Evolutionary conservation across 1,140 invertebrate species (phyloP), one percentile per base, ranked within the genome.

Genomic region (Epicauta chinensis): DNA sequence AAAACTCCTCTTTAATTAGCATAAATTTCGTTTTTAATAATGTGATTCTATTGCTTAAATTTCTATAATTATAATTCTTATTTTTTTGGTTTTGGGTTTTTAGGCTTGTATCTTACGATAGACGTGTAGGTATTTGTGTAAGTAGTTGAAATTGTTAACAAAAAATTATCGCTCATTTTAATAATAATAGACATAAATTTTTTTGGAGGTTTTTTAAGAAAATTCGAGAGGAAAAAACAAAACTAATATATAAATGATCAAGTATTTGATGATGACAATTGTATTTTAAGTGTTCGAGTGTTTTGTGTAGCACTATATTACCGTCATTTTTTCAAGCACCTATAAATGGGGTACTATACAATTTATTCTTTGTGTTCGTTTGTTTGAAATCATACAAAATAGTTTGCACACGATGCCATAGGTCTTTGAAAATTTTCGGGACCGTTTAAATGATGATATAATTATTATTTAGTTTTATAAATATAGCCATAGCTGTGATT

Each of bases 401-500:
- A n/a, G n/a, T n/a, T n/a, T n/a, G n/a, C 54, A 51, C 55, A 56
- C 55, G 43, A 53, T 58, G 53, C 55, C 53, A 54, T 58, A 56
- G 47, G 48, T 51, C 40, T 52, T 53, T 39, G 51, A 15, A 15
- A 55, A 40, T 45, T n/a, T n/a, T n/a, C n/a, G n/a, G n/a, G 53
- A 40, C 53, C 52, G 29, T 23, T 23, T 23, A 23, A 23, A 5
- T 23, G 7, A 23, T 23, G 7, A 23, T 23, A 23, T 23, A 7
- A 23, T 23, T 23, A 23, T 23, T 23, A 23, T 23, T 23, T 23
- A 5, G 23, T 53, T 56, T 51, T 45, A 30, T 50, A 32, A 50
- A 39, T 53, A 47, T 59, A 53, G 52, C 60, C 62, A 63, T 65
- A 65, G 63, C 63, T 65, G 63, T 65, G 63, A 65, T 65, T 61